Percentiles rank a stretch among this genome's conserved stretches.
Evolutionary conservation across 2,888 invertebrate species (phyloP).

Genomic region (Halictus quadricinctus): DNA sequence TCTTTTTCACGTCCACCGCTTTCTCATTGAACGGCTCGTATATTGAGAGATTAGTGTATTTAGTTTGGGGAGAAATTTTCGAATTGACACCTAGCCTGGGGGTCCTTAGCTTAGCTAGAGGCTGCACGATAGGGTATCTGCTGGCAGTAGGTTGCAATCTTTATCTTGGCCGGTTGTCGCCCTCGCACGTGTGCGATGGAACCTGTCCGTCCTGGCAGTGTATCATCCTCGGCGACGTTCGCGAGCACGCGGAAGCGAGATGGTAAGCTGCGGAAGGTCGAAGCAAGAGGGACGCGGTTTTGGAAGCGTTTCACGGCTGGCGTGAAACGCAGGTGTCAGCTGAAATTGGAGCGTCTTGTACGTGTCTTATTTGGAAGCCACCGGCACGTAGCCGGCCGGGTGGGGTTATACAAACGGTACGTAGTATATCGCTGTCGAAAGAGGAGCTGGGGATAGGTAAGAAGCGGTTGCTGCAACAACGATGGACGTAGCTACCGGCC

Average conservation of each 20-base stretch:
- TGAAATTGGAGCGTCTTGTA: slow-evolving; percentile 80
- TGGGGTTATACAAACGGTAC: slow-evolving; percentile 73
- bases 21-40: no score
- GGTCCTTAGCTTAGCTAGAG: background rate
- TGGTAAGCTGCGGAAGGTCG: background rate
- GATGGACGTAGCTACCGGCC: slow-evolving; percentile 55
- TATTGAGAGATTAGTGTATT: background rate
- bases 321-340: slow-evolving; percentile 78
- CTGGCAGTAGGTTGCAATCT: background rate
- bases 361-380: slow-evolving; percentile 77
- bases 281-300: slow-evolving; percentile 32
- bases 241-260: slow-evolving; percentile 28
- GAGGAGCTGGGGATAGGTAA: slow-evolving; percentile 43
- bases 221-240: slow-evolving; percentile 28
- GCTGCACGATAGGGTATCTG: background rate
- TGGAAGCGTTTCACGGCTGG: slow-evolving; percentile 63
- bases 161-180: background rate
- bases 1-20: no score
- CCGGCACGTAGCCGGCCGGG: slow-evolving; percentile 55
- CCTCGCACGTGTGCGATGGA: background rate
- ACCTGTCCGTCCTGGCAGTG: slow-evolving; percentile 22
- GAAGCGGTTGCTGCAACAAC: slow-evolving; percentile 55
- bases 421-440: slow-evolving; percentile 72
- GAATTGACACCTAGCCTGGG: background rate
- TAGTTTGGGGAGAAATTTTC: background rate